phyloP scores from a whole-genome alignment of 2,888 invertebrate genomes.

The Cephus nigrinus region DNA sequence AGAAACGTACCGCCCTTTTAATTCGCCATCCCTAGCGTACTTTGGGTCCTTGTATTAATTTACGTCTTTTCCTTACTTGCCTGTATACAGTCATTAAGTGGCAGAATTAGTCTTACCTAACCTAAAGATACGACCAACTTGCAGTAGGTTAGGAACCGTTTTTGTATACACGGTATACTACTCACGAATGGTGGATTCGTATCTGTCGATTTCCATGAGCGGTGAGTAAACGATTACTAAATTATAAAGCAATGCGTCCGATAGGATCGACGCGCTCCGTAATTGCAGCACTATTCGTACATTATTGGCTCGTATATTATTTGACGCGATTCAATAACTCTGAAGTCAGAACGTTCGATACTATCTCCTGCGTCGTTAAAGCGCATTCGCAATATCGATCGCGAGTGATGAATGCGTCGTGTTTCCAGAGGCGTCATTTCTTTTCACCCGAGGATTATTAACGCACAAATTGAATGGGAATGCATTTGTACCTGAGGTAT shows the following conservation, averaged over 20 bases:
- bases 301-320: conserved; percentile 62
- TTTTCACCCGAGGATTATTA: conserved; percentile 48
- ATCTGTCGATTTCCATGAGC: background rate
- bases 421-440: conserved; percentile 48
- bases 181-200: background rate
- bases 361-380: conserved; percentile 53
- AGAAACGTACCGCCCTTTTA: background rate
- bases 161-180: background rate
- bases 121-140: background rate
- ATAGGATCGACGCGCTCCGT: conserved; percentile 47
- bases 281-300: conserved; percentile 59
- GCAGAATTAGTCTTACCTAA: background rate
- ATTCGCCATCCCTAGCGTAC: background rate
- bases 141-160: background rate
- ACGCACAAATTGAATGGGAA: conserved; percentile 55
- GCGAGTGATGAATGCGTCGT: conserved; percentile 53
- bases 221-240: conserved; percentile 44
- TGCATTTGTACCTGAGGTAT: conserved; percentile 25
- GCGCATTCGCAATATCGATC: conserved; percentile 57
- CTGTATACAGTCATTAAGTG: background rate
- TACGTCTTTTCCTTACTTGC: background rate
- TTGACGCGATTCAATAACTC: conserved; percentile 61
- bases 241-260: conserved; percentile 41
- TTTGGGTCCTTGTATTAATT: background rate
- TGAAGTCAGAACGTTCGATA: conserved; percentile 41